These are phyloP conservation scores for Solenodon paradoxus DNA, from an alignment of 2,113 vertebrate genomes.

Conservation along the genomic window DNA sequence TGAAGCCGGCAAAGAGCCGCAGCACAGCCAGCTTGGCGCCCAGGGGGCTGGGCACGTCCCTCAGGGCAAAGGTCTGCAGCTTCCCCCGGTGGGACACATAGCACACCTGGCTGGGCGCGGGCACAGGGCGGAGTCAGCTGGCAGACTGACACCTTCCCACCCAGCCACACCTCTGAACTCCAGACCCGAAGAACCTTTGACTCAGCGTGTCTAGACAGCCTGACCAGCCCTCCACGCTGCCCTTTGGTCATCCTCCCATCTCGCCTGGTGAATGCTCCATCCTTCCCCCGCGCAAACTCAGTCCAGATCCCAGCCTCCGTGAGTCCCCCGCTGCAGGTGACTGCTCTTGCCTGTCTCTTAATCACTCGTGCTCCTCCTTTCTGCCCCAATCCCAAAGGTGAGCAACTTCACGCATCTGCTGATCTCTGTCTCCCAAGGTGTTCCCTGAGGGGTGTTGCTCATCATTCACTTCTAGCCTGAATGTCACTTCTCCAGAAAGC, in stretches of 20 bases:
- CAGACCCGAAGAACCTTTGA: neutral
- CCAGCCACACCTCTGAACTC: no score
- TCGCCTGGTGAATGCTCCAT: fast-evolving
- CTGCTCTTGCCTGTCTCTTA: neutral
- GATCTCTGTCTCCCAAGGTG: neutral
- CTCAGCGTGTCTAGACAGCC: neutral
- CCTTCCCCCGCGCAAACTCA: neutral
- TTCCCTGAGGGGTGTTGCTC: neutral
- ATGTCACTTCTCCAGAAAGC: neutral
- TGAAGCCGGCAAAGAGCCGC: constrained; percentile 85
- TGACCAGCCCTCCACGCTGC: fast-evolving
- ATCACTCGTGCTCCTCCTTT: neutral
- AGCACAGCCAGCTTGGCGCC: constrained; percentile 86
- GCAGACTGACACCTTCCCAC: neutral
- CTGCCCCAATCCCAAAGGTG: neutral
- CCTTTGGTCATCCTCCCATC: neutral
- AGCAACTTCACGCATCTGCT: no score
- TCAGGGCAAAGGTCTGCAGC: constrained; percentile 83
- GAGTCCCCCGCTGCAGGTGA: fast-evolving
- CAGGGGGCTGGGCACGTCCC: constrained; percentile 83
- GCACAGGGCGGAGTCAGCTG: neutral
- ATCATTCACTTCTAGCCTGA: neutral
- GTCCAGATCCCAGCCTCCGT: no score
- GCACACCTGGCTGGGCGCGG: constrained; percentile 81
- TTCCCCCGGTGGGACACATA: constrained; percentile 84